Evolutionary conservation across 1,140 invertebrate species (phyloP).

Genomic region (Caenorhabditis brenneri): DNA sequence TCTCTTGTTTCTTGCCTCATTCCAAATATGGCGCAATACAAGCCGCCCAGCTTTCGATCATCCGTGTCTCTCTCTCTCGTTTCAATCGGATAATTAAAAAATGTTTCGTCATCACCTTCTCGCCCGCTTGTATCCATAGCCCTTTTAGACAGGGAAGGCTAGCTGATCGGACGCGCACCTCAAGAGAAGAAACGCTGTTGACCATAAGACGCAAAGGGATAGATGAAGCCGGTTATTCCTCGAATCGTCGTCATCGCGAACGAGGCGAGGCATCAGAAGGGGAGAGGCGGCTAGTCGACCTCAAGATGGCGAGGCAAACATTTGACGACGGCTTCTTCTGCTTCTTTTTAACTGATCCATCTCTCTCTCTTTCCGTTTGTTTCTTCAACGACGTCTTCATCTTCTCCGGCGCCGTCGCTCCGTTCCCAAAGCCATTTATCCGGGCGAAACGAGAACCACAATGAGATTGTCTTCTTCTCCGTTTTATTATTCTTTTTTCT

Average conservation of each 20-base stretch:
- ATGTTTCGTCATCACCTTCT: constrained; percentile 21
- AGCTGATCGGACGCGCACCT: no score
- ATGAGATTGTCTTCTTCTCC: not conserved
- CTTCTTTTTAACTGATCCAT: not conserved
- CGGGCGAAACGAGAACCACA: not conserved
- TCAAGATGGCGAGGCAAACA: constrained; percentile 35
- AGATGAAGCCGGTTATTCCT: constrained; percentile 16
- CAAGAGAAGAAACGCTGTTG: no score
- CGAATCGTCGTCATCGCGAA: not conserved
- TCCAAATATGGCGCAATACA: constrained; percentile 20
- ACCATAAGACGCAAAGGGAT: not conserved
- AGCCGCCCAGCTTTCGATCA: constrained; percentile 10
- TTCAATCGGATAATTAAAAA: constrained; percentile 1
- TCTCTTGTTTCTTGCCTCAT: not conserved
- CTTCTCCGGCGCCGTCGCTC: constrained; percentile 12
- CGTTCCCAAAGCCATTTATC: constrained; percentile 42
- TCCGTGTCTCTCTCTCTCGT: not conserved
- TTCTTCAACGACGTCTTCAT: not conserved
- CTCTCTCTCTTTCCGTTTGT: not conserved
- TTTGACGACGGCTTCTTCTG: not conserved
- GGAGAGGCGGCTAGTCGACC: not conserved
- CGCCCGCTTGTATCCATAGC: no score
- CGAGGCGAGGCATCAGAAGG: constrained; percentile 4
- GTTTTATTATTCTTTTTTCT: not conserved
- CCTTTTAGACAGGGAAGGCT: no score